These are phyloP conservation scores for Microcebus tavaratra DNA, from an alignment of 2,113 vertebrate genomes.

Conservation along the genomic window DNA sequence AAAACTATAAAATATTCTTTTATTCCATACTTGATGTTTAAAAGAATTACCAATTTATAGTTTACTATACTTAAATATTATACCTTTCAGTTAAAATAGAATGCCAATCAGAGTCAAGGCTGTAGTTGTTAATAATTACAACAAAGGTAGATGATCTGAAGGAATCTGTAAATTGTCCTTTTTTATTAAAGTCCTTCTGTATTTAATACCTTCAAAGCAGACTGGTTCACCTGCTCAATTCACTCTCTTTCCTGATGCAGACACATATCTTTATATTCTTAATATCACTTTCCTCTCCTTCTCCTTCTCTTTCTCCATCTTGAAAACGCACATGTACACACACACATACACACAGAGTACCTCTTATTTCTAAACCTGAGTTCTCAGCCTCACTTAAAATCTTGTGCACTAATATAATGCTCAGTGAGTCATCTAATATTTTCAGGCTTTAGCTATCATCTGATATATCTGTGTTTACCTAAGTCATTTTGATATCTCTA, in stretches of 20 bases:
- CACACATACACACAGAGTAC: neutral
- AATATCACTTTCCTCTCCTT: neutral
- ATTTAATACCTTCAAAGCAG: neutral
- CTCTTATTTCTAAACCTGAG: neutral
- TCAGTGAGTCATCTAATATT: neutral
- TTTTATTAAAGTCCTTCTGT: neutral
- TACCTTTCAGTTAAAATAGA: constrained; percentile 3
- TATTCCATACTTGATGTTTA: constrained; percentile 30
- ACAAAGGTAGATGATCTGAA: neutral
- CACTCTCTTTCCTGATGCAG: neutral
- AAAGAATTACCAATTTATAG: constrained; percentile 9
- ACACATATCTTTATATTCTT: neutral
- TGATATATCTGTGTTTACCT: neutral
- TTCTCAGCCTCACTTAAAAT: neutral
- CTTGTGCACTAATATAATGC: neutral
- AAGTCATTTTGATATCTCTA: neutral
- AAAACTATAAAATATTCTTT: too few relatives aligned
- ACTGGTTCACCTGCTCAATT: neutral
- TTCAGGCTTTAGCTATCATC: neutral
- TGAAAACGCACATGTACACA: neutral
- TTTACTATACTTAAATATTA: constrained; percentile 19
- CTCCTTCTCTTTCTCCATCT: neutral
- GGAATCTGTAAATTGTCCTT: neutral
- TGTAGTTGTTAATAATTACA: neutral
- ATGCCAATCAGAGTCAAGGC: neutral